Evolutionary conservation across 2,888 invertebrate genomes (phyloP).

Genomic region (Cephus pygmeus): DNA sequence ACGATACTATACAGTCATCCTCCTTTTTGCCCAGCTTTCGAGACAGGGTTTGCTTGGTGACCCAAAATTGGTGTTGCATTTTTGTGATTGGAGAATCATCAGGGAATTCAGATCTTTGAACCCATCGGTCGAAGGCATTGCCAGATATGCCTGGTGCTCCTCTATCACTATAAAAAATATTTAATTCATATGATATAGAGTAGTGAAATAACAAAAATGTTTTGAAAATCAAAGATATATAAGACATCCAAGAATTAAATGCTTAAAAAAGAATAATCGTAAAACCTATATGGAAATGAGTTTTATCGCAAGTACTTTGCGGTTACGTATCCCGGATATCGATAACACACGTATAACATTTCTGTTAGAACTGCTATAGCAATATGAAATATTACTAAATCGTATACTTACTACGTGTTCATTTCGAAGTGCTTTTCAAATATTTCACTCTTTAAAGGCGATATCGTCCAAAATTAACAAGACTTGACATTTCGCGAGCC

Average conservation of each 20-base stretch:
- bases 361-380: neutral
- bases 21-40: constrained; percentile 96
- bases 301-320: neutral
- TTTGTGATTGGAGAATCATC: constrained; percentile 68
- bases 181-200: neutral
- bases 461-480: neutral
- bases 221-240: neutral
- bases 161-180: constrained; percentile 45
- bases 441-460: neutral
- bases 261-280: neutral
- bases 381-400: neutral
- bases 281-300: neutral
- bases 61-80: constrained; percentile 98
- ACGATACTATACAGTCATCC: constrained; percentile 95
- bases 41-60: constrained; percentile 94
- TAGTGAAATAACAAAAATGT: neutral
- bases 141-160: constrained; percentile 56
- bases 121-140: constrained; percentile 68
- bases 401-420: neutral
- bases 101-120: constrained; percentile 64
- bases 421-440: neutral
- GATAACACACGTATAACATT: neutral
- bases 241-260: neutral
- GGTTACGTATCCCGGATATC: neutral
- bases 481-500: constrained; percentile 3